Base-by-base conservation (phyloP, 1,140 invertebrate genomes). In the Drosophila jambulina region DNA sequence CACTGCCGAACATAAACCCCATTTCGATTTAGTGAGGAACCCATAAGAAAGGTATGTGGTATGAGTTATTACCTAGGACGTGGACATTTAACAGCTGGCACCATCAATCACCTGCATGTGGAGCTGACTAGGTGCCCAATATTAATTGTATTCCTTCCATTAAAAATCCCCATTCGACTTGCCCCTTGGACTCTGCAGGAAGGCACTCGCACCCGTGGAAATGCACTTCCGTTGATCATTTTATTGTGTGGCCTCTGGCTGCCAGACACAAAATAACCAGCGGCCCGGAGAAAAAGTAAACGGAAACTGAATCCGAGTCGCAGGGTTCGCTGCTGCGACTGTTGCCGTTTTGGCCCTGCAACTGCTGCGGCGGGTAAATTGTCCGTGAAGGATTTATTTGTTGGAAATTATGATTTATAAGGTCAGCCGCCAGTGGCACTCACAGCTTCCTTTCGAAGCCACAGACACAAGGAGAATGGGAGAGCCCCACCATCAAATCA, bases 401-500 rank as follows among this genome's bases (percentile, higher is more conserved):
- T 82, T 85, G 65, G 78, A 81, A 84, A 88, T 88, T 90, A 88
- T 88, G 84, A 88, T 88, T 88, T 88, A 90, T 88, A 88, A 90
- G 84, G 61, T 72, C 65, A 81, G 65, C 75, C 77, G 84, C 77
- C 84, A 80, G 38, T 69, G 54, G 59, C 70, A 80, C 43, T 63
- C 75, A 45, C 43, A 64, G 67, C 58, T 45, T 58, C 54, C n/a
- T 25, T 36, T 19, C 49, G 48, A 43, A 46, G 23, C 59, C 61
- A 58, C 58, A 68, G 40, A 56, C 43, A 29, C 36, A 40, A 34
- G 23, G 45, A 3, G 21, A 51, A 32, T 15, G 67, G 29, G 23
- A 21, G 58, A 27, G 10, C 45, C 40, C 23, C 51, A 27, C 38
- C 54, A 34, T 62, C 57, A 62, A 71, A 74, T 86, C 75, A 69